Evolutionary conservation across 2,797 vertebrate species (phyloP).

Genomic region (Coccyzus lansbergi): DNA sequence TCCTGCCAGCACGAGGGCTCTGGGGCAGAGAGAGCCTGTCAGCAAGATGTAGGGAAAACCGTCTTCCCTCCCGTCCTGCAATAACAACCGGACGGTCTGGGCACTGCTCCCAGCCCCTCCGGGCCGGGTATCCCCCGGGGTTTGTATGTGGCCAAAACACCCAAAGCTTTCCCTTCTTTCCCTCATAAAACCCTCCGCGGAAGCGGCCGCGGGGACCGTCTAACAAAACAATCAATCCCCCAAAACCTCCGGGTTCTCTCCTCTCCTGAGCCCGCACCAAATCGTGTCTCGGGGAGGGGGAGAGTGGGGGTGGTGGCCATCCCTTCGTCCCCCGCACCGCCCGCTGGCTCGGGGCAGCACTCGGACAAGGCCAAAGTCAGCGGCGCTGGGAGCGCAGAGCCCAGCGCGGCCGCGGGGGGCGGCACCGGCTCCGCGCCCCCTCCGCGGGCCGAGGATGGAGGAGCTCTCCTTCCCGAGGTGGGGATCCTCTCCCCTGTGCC

Average conservation of each 20-base stretch:
- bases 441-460: not conserved
- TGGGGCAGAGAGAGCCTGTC: not conserved
- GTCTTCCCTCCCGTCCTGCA: not conserved
- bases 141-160: not conserved
- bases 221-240: not conserved
- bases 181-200: not conserved
- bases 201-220: not conserved
- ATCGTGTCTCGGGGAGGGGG: not conserved
- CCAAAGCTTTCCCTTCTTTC: not conserved
- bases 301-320: too few species aligned
- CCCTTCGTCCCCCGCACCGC: not conserved
- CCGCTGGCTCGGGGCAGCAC: not conserved
- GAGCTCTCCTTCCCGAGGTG: not conserved
- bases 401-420: not conserved
- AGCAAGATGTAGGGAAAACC: not conserved
- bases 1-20: not conserved
- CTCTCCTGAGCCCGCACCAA: not conserved
- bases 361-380: slow-evolving; percentile 73
- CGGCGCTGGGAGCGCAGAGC: not conserved
- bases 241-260: not conserved
- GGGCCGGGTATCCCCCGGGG: not conserved
- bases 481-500: not conserved
- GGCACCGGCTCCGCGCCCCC: not conserved
- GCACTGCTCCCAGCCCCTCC: not conserved
- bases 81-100: not conserved